These are phyloP conservation scores for Microctonus brassicae DNA, from an alignment of 2,888 invertebrate species.

Conservation along the genomic window DNA sequence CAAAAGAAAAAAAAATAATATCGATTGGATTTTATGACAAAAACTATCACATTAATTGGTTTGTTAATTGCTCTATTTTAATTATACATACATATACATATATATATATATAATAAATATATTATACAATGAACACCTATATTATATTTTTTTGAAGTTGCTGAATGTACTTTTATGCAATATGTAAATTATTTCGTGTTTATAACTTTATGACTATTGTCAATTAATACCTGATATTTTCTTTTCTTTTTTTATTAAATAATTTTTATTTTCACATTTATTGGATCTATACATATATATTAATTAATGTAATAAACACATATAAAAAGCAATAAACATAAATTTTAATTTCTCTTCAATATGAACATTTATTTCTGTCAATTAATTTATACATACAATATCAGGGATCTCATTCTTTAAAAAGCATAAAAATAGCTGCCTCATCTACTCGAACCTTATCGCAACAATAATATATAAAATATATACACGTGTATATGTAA, in stretches of 20 bases:
- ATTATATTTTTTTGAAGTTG: constrained; percentile 1
- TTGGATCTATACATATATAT: background rate
- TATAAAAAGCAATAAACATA: background rate
- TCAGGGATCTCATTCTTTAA: too few species aligned
- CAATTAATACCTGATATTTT: background rate
- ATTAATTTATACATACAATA: too few species aligned
- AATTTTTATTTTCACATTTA: background rate
- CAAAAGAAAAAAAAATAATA: background rate
- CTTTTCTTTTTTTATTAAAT: background rate
- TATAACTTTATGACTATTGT: background rate
- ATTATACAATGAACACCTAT: background rate
- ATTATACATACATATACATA: too few species aligned
- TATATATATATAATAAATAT: background rate
- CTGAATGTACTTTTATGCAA: background rate
- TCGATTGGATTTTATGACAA: constrained; percentile 11
- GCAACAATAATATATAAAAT: too few species aligned
- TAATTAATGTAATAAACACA: background rate
- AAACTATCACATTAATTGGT: background rate
- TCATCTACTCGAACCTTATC: too few species aligned
- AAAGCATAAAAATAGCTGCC: too few species aligned
- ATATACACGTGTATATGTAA: too few species aligned
- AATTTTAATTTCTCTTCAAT: background rate
- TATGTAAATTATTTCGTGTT: background rate
- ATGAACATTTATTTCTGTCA: background rate
- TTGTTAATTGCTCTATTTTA: constrained; percentile 16